Evolutionary conservation across 2,888 invertebrate species (phyloP), one percentile per base, ranked within the genome.

Genomic region (Orchesellides sinensis): DNA sequence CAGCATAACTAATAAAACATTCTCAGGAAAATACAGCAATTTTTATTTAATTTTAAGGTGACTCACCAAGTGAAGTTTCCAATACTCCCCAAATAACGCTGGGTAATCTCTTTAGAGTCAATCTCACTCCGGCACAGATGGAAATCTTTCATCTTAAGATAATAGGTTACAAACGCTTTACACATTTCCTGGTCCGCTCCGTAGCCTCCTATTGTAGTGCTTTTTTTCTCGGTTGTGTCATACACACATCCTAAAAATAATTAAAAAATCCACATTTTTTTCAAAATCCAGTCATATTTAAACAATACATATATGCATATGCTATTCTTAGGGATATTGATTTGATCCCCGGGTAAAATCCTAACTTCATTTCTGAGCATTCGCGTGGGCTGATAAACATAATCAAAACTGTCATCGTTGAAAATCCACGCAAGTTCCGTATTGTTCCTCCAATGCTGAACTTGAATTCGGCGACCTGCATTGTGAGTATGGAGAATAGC

Each of bases 371-470:
- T 21, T 5, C 40, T 19, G 0, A 65, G 19, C 0, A 52, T 54
- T 6, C 65, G 52, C 35, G n/a, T 23, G 10, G 49, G 52, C 25
- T 74, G 74, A 32, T 25, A 65, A 29, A 65, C 25, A 40, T 65
- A 74, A 19, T 32, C 17, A 40, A 32, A 74, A 25, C 65, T 65
- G 29, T 74, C 54, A 47, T 74, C 74, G 10, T 65, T 35, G 0
- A 12, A 17, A 25, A 74, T n/a, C 65, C 65, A 65, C 2, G 65
- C 65, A 5, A 74, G 74, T 17, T 73, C 73, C 23, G 61, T 17
- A 8, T 32, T 29, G 14, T 49, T 25, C 2, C 73, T n/a, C 14
- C 61, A 56, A 1, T 73, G 72, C 1, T 29, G 1, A 4, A 61
- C 27, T 2, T 63, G 17, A 19, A 29, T 5, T 12, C 63, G 47